Conservation (phyloP, 2,113 vertebrate species). For the Dendropsophus ebraccatus region DNA sequence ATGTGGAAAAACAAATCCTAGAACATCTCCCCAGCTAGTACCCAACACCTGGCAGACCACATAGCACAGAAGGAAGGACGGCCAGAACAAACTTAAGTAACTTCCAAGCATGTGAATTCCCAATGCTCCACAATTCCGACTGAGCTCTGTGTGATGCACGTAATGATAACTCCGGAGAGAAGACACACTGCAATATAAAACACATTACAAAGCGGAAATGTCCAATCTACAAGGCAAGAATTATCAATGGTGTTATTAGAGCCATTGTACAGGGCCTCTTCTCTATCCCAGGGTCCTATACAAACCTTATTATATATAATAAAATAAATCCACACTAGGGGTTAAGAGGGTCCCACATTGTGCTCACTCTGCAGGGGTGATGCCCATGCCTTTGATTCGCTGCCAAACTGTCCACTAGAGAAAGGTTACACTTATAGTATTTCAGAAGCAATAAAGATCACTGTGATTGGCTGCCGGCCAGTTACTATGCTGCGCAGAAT, state of each 20-base stretch:
- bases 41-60: neutral
- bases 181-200: neutral
- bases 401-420: no score
- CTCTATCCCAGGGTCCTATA: neutral
- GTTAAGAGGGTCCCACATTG: no score
- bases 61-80: neutral
- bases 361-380: no score
- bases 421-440: no score
- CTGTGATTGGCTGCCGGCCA: no score
- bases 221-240: neutral
- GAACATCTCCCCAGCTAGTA: neutral
- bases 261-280: neutral
- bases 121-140: neutral
- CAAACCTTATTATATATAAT: neutral
- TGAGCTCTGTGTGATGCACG: neutral
- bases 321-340: no score
- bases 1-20: neutral
- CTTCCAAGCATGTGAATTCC: neutral
- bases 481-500: no score
- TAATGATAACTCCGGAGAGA: neutral
- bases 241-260: neutral
- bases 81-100: neutral
- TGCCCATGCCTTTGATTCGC: no score
- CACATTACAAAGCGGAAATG: neutral
- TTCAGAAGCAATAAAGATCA: no score